Percentiles rank a stretch among this genome's conserved stretches.
phyloP scores from a whole-genome alignment of 2,113 vertebrate species.

The Sprattus sprattus region DNA sequence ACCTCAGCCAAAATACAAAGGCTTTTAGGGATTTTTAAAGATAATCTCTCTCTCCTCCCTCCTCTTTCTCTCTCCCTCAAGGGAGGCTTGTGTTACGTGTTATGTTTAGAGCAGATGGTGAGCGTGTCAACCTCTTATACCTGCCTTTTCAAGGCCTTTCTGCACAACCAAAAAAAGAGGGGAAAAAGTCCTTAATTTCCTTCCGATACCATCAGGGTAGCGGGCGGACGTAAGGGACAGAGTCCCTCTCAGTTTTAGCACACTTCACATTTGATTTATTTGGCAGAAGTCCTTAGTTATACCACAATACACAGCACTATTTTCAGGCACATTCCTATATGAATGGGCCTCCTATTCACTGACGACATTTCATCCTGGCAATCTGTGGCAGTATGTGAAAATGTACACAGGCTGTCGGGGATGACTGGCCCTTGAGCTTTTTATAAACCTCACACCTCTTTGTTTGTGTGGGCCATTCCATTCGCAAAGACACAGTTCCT shows the following conservation, averaged over 20 bases:
- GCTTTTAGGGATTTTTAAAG: background rate
- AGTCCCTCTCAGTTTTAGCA: background rate
- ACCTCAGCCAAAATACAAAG: background rate
- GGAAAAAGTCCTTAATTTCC: background rate
- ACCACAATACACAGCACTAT: background rate
- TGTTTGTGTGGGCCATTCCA: conserved; percentile 12
- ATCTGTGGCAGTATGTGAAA: background rate
- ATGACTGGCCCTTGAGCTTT: background rate
- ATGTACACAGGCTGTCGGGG: conserved; percentile 9
- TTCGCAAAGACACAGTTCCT: background rate
- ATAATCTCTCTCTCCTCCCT: conserved; percentile 32
- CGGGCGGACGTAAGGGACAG: background rate
- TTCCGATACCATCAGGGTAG: background rate
- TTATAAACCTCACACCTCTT: background rate
- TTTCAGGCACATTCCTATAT: background rate
- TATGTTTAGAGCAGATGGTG: conserved; percentile 10
- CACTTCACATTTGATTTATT: background rate
- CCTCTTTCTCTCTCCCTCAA: background rate
- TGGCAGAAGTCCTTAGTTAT: background rate
- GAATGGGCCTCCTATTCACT: background rate
- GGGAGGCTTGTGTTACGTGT: background rate
- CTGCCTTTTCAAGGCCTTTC: background rate
- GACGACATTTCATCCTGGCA: background rate
- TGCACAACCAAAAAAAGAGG: background rate
- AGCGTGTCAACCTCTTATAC: background rate